phyloP scores from a whole-genome alignment of 2,113 vertebrate genomes.

The Saimiri boliviensis region DNA sequence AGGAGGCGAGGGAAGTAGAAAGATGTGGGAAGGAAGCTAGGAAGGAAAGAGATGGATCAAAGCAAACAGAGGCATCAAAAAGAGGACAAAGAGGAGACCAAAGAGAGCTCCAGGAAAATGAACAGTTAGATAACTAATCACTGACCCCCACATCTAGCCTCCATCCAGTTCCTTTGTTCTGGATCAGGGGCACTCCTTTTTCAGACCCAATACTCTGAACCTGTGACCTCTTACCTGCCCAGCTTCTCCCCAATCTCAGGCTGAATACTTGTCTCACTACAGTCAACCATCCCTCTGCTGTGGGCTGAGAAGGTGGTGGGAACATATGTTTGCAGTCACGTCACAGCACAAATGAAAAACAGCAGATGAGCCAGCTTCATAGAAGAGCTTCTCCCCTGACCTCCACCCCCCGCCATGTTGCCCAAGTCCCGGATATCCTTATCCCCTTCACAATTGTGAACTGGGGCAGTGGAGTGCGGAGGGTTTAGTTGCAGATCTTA shows the following conservation, averaged over 20 bases:
- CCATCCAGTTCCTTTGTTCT: neutral
- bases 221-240: neutral
- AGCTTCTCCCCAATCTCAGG: neutral
- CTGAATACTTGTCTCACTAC: neutral
- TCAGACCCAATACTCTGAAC: neutral
- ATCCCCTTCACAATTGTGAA: neutral
- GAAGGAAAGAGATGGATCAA: neutral
- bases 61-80: neutral
- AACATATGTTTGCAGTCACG: neutral
- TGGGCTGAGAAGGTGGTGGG: neutral
- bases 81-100: neutral
- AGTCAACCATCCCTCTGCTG: neutral
- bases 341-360: constrained; percentile 26
- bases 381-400: neutral
- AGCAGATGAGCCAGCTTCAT: constrained; percentile 35
- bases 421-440: neutral
- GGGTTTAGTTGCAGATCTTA: constrained; percentile 57
- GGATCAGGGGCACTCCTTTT: neutral
- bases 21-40: neutral
- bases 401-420: neutral
- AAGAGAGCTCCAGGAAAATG: neutral
- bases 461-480: neutral
- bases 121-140: neutral
- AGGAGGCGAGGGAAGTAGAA: neutral
- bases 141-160: neutral